phyloP scores from a whole-genome alignment of 2,113 vertebrate genomes.

The Myodes glareolus region DNA sequence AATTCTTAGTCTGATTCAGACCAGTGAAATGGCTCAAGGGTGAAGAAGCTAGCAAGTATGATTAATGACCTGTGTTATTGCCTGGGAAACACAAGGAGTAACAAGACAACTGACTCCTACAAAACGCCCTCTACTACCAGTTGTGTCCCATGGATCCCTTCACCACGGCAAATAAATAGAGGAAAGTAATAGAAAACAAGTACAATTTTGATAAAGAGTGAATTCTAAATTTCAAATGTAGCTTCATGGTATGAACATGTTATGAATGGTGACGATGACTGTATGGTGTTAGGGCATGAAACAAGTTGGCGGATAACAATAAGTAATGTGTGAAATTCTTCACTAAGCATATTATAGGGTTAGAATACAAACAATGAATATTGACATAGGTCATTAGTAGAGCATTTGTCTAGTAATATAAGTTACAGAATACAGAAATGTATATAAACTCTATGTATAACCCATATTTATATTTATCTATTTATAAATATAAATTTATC shows the following conservation, averaged over 20 bases:
- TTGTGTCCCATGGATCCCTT: neutral
- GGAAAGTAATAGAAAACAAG: neutral
- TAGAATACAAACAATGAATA: neutral
- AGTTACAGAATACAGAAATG: neutral
- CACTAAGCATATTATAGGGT: accelerated
- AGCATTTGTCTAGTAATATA: neutral
- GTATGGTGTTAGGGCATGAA: neutral
- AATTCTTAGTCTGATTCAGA: neutral
- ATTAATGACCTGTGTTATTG: too few relatives aligned
- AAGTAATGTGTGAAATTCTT: neutral
- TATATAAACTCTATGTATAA: neutral
- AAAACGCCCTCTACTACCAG: neutral
- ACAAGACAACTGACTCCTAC: neutral
- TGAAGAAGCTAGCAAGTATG: neutral
- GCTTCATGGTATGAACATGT: too few relatives aligned
- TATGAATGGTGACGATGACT: too few relatives aligned
- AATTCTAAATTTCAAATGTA: neutral
- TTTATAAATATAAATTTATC: too few relatives aligned
- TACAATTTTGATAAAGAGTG: neutral
- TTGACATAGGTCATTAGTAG: neutral
- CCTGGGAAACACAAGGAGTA: neutral
- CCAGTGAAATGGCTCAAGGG: neutral
- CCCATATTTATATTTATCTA: neutral
- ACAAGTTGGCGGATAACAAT: neutral
- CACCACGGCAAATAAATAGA: neutral